phyloP scores from a whole-genome alignment of 2,113 vertebrate species.

The Scopus umbretta region DNA sequence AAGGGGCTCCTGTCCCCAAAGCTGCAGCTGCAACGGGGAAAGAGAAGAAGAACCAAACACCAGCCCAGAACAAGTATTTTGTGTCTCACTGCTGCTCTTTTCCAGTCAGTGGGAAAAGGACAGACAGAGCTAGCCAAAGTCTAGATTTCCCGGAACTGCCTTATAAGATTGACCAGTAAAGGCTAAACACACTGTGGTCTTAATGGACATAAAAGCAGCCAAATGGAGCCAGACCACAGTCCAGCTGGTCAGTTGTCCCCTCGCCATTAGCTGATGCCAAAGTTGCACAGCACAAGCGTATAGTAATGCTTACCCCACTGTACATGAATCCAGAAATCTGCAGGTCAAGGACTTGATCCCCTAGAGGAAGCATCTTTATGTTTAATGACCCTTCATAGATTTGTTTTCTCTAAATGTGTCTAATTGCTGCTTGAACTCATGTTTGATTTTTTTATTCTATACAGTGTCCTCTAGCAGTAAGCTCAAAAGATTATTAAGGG shows the following conservation, averaged over 20 bases:
- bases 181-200: accelerated
- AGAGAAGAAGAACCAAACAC: background rate
- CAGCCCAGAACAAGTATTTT: background rate
- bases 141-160: background rate
- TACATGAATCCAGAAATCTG: background rate
- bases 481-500: background rate
- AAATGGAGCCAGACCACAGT: background rate
- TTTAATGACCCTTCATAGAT: background rate
- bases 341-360: background rate
- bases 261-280: background rate
- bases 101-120: background rate
- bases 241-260: background rate
- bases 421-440: background rate
- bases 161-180: background rate
- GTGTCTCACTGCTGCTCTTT: background rate
- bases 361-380: background rate
- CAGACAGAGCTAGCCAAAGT: background rate
- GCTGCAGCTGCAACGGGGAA: background rate
- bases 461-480: background rate
- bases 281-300: background rate
- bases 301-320: background rate
- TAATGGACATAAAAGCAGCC: background rate
- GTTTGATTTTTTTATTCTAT: background rate
- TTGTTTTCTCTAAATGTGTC: background rate
- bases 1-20: background rate